Evolutionary conservation across 2,797 vertebrate species (phyloP).

Genomic region (Gephyroberyx darwinii): DNA sequence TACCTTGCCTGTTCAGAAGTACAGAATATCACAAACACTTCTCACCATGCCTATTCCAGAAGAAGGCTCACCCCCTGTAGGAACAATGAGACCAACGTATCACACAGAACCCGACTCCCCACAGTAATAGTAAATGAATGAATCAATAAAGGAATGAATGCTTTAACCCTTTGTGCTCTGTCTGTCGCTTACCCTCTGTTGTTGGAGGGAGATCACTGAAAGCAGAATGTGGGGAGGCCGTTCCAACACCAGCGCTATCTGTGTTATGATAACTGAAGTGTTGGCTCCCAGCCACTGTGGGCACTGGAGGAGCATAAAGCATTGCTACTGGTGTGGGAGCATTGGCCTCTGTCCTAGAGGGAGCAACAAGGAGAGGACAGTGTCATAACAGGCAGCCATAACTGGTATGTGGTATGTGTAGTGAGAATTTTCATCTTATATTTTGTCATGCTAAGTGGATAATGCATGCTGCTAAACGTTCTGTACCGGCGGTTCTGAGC

Average conservation of each 20-base stretch:
- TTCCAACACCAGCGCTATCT: conserved; percentile 44
- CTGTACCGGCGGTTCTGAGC: conserved; percentile 39
- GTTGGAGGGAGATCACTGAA: conserved; percentile 26
- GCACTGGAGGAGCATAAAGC: background rate
- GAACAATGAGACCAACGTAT: conserved; percentile 37
- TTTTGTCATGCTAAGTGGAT: background rate
- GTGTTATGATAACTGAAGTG: conserved; percentile 59
- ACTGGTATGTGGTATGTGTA: conserved; percentile 1
- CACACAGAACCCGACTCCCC: background rate
- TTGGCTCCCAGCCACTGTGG: conserved; percentile 41
- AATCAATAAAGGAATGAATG: conserved; percentile 11
- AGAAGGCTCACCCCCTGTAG: conserved; percentile 35
- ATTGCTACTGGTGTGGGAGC: conserved; percentile 22
- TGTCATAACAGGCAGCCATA: conserved; percentile 25
- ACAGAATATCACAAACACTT: conserved; percentile 5
- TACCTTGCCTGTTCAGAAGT: conserved; percentile 4
- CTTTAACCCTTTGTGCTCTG: background rate
- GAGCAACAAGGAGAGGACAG: conserved; percentile 24
- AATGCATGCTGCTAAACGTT: background rate
- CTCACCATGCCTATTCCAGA: conserved; percentile 53
- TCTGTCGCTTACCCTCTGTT: conserved; percentile 49
- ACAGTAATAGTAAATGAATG: conserved; percentile 16
- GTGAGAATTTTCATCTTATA: background rate
- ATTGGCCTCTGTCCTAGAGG: conserved; percentile 47
- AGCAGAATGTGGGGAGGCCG: conserved; percentile 40